These are phyloP conservation scores for Alethe castanea DNA, from an alignment of 2,113 vertebrate genomes.

Conservation along the genomic window DNA sequence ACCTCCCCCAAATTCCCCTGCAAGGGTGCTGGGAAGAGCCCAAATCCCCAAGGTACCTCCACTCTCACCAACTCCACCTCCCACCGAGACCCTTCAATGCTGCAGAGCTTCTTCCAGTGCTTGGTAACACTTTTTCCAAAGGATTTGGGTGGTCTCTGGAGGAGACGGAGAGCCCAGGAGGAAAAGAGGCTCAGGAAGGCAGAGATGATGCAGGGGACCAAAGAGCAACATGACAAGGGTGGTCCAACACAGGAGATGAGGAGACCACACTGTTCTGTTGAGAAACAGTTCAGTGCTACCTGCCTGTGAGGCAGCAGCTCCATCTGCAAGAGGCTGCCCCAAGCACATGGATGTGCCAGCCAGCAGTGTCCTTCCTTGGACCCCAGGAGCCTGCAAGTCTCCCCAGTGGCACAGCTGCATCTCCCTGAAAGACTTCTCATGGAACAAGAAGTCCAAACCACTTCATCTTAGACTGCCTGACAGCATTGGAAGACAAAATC, in stretches of 20 bases:
- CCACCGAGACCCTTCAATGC: background rate
- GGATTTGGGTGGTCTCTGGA: background rate
- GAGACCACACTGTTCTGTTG: accelerated
- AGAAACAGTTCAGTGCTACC: background rate
- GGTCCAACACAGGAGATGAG: background rate
- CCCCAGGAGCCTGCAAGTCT: background rate
- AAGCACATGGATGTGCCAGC: accelerated
- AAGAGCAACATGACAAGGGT: background rate
- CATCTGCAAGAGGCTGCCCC: background rate
- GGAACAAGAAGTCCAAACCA: background rate
- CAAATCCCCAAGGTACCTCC: background rate
- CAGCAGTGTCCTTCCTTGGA: background rate
- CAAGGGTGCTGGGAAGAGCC: background rate
- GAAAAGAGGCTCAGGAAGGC: background rate
- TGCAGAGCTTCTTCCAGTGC: background rate
- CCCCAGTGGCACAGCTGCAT: background rate
- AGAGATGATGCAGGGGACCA: background rate
- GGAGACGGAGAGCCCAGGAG: background rate
- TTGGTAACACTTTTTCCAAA: background rate
- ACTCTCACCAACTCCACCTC: background rate
- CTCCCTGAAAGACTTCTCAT: background rate
- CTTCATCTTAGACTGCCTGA: background rate
- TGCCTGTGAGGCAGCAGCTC: background rate
- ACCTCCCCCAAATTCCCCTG: background rate
- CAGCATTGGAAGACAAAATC: background rate